Conservation (phyloP, 2,797 vertebrate genomes). For the Odontamblyopus rebecca region DNA sequence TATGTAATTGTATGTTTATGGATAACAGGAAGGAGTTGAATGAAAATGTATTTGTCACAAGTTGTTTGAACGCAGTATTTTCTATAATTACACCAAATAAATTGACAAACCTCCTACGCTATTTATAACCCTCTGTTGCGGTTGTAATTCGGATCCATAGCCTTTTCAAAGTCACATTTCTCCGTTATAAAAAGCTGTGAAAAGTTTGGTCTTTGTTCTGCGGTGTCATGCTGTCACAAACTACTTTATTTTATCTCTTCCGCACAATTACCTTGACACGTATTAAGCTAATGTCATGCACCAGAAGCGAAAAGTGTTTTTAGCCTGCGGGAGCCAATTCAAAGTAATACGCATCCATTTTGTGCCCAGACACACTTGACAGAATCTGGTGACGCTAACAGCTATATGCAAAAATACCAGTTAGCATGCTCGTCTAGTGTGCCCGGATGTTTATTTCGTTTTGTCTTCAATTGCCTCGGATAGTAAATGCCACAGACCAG, state of each 20-base stretch:
- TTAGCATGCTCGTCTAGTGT: slow-evolving; percentile 21
- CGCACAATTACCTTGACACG: slow-evolving; percentile 20
- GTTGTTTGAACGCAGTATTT: slow-evolving; percentile 12
- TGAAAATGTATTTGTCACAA: background rate
- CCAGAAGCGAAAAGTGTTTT: slow-evolving; percentile 35
- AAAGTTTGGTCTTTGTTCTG: slow-evolving; percentile 23
- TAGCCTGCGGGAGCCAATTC: slow-evolving; percentile 26
- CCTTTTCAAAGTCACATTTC: background rate
- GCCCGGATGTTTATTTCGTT: background rate
- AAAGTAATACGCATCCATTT: slow-evolving; percentile 39
- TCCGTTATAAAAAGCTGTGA: background rate
- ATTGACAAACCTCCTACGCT: background rate
- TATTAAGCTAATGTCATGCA: slow-evolving; percentile 42
- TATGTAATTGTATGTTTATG: too few relatives aligned
- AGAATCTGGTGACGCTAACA: slow-evolving; percentile 21
- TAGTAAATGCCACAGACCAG: slow-evolving; percentile 28
- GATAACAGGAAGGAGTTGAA: background rate
- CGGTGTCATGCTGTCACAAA: slow-evolving; percentile 16
- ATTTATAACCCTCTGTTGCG: background rate
- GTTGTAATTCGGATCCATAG: background rate
- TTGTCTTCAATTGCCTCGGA: slow-evolving; percentile 38
- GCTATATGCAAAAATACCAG: slow-evolving; percentile 39
- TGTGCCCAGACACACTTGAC: slow-evolving; percentile 29
- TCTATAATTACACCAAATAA: background rate
- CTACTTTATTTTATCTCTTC: slow-evolving; percentile 6